These are phyloP conservation scores for Malurus leucopterus DNA, from an alignment of 2,797 vertebrate species.

Conservation along the genomic window DNA sequence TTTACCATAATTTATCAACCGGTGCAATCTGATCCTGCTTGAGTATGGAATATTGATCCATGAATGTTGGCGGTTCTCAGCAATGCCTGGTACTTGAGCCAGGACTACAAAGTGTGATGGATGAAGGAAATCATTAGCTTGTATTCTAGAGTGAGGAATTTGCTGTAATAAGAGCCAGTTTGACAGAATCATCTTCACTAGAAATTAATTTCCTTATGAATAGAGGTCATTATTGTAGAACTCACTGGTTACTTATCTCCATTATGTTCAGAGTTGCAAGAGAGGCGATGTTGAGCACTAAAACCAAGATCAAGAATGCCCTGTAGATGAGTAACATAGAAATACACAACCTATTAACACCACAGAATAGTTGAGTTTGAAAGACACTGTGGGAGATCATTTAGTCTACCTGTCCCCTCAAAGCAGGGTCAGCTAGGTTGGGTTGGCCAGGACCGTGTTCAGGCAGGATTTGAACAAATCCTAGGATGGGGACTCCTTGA, in stretches of 20 bases:
- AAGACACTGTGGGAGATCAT: neutral
- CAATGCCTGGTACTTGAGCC: neutral
- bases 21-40: neutral
- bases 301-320: neutral
- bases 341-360: neutral
- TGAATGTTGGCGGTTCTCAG: neutral
- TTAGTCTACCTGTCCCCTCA: neutral
- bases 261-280: neutral
- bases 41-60: conserved; percentile 6
- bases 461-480: neutral
- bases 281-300: neutral
- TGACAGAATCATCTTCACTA: neutral
- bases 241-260: neutral
- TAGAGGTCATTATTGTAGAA: neutral
- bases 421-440: neutral
- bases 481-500: neutral
- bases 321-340: neutral
- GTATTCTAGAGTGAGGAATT: neutral
- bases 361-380: neutral
- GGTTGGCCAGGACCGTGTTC: neutral
- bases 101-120: neutral
- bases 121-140: neutral
- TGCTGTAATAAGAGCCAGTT: neutral
- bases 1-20: neutral
- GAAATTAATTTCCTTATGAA: conserved; percentile 7